These are phyloP conservation scores for Trematomus loennbergii DNA, from an alignment of 2,113 vertebrate genomes.

Conservation along the genomic window DNA sequence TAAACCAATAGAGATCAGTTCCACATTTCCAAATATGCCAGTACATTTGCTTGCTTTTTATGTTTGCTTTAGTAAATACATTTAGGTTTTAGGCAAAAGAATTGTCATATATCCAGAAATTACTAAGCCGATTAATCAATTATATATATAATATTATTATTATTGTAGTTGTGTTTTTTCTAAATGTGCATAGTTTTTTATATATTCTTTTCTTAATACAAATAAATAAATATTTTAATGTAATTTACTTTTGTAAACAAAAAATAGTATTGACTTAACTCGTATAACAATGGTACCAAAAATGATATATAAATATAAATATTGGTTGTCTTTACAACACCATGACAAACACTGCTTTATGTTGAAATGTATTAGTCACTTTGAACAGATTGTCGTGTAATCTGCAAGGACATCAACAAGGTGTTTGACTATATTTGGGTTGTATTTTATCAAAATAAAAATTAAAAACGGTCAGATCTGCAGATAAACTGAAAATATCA, in stretches of 20 bases:
- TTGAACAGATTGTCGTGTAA: not conserved
- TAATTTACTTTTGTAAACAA: not conserved
- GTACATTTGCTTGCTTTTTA: not conserved
- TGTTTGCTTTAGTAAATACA: not conserved
- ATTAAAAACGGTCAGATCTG: too few species aligned
- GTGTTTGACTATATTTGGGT: too few species aligned
- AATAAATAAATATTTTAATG: not conserved
- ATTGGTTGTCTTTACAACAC: not conserved
- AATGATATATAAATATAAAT: too few species aligned
- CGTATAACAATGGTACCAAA: too few species aligned
- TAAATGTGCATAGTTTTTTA: not conserved
- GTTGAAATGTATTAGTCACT: not conserved
- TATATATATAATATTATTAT: too few species aligned
- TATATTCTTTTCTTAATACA: not conserved
- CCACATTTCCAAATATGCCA: not conserved
- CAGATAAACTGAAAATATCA: not conserved
- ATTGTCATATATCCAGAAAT: not conserved
- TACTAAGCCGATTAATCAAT: not conserved
- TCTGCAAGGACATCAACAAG: not conserved
- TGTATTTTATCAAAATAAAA: too few species aligned
- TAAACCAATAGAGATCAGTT: not conserved
- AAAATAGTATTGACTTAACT: too few species aligned
- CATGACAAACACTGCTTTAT: not conserved
- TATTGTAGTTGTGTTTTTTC: not conserved
- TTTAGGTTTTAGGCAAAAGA: not conserved